Conservation (phyloP, 2,888 invertebrate genomes). For the Andrena chrysosceles region DNA sequence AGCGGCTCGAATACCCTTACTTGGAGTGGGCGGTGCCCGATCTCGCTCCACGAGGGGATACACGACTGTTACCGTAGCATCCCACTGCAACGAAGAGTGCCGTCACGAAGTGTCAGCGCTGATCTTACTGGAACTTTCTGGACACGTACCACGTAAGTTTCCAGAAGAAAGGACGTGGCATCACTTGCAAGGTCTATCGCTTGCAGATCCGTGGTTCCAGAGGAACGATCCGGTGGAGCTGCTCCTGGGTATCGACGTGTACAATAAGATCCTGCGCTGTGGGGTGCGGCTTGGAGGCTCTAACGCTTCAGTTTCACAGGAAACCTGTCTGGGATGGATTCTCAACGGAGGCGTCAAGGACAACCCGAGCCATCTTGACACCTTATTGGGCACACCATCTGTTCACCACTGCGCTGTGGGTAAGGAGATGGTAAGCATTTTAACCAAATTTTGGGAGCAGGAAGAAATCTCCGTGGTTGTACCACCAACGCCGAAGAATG, state of each 20-base stretch:
- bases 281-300: not conserved
- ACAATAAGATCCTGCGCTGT: not conserved
- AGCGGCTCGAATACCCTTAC: no score
- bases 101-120: no score
- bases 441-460: no score
- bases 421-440: no score
- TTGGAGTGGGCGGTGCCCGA: no score
- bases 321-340: conserved; percentile 1
- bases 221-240: not conserved
- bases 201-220: not conserved
- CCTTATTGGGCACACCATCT: not conserved
- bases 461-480: no score
- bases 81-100: not conserved
- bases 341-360: not conserved
- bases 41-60: not conserved
- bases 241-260: not conserved
- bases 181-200: no score
- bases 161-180: not conserved
- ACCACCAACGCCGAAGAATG: no score
- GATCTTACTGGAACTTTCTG: not conserved
- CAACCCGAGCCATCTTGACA: no score
- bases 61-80: not conserved
- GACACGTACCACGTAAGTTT: not conserved
- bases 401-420: no score
- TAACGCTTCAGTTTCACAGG: not conserved